Conservation (phyloP, 2,797 vertebrate genomes). For the Notolabrus celidotus region DNA sequence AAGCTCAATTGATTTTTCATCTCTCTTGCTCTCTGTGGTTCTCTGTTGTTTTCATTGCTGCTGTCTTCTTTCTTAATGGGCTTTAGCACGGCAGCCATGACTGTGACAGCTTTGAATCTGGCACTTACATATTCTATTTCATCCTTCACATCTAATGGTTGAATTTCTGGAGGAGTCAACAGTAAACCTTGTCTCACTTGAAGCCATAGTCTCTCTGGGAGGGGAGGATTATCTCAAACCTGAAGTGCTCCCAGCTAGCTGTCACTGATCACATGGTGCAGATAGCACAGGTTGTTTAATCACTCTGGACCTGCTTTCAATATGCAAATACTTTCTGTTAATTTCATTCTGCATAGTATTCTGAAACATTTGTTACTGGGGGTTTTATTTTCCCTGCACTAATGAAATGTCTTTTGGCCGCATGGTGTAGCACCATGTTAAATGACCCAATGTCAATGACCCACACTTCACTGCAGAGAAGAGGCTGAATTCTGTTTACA, state of each 20-base stretch:
- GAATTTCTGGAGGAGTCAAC: slow-evolving; percentile 58
- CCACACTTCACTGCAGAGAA: slow-evolving; percentile 41
- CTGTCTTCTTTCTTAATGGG: slow-evolving; percentile 66
- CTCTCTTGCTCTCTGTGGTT: slow-evolving; percentile 35
- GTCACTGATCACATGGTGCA: slow-evolving; percentile 14
- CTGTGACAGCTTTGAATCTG: slow-evolving; percentile 63
- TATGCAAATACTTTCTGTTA: slow-evolving; percentile 26
- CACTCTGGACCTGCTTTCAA: slow-evolving; percentile 19
- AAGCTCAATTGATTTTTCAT: slow-evolving; percentile 70
- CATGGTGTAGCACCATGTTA: slow-evolving; percentile 53
- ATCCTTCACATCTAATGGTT: slow-evolving; percentile 62
- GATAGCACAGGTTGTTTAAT: slow-evolving; percentile 34
- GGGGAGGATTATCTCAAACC: slow-evolving; percentile 50
- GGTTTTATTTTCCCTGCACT: slow-evolving; percentile 49
- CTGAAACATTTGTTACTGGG: slow-evolving; percentile 40
- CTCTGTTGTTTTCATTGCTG: slow-evolving; percentile 66
- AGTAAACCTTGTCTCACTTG: slow-evolving; percentile 35
- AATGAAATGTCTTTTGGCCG: slow-evolving; percentile 55
- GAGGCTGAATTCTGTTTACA: slow-evolving; percentile 54
- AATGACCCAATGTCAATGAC: slow-evolving; percentile 67
- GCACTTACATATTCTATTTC: slow-evolving; percentile 66
- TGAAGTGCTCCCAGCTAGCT: slow-evolving; percentile 41
- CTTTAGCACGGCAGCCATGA: slow-evolving; percentile 60
- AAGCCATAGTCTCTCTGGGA: slow-evolving; percentile 49
- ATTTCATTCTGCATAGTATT: slow-evolving; percentile 25